phyloP scores from a whole-genome alignment of 2,113 vertebrate species.

The Grallaria varia region DNA sequence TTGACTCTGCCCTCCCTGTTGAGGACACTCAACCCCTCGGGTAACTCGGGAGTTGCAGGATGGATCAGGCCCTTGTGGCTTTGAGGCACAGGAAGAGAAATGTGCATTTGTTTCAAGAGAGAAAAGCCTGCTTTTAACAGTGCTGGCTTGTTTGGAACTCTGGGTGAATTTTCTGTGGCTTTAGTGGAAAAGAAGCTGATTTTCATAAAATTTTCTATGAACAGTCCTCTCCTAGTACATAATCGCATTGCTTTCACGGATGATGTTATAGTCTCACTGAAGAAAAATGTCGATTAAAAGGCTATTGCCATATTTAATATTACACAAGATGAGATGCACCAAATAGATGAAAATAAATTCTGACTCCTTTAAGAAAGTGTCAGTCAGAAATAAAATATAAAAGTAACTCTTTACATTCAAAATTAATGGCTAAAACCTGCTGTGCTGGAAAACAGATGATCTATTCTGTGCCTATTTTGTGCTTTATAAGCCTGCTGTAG shows the following conservation, averaged over 20 bases:
- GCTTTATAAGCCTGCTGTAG: not conserved
- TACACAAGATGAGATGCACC: not conserved
- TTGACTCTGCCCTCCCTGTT: not conserved
- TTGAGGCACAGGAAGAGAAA: not conserved
- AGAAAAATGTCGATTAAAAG: not conserved
- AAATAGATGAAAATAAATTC: constrained; percentile 1
- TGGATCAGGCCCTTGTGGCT: not conserved
- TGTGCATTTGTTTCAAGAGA: not conserved
- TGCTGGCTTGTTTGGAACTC: not conserved
- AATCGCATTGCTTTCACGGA: not conserved
- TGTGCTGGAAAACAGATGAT: not conserved
- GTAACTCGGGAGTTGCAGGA: not conserved
- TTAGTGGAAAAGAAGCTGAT: not conserved
- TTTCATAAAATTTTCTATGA: not conserved
- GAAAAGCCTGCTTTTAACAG: not conserved
- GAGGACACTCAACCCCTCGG: not conserved
- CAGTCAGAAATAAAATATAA: not conserved
- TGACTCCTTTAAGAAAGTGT: not conserved
- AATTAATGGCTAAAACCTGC: not conserved
- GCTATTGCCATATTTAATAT: not conserved
- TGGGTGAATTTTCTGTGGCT: not conserved
- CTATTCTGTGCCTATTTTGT: not conserved
- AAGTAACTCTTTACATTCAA: not conserved
- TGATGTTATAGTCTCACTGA: not conserved
- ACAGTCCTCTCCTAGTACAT: not conserved